Evolutionary conservation across 1,140 invertebrate species (phyloP), one percentile per base, ranked within the genome.

Genomic region (Leguminivora glycinivorella): DNA sequence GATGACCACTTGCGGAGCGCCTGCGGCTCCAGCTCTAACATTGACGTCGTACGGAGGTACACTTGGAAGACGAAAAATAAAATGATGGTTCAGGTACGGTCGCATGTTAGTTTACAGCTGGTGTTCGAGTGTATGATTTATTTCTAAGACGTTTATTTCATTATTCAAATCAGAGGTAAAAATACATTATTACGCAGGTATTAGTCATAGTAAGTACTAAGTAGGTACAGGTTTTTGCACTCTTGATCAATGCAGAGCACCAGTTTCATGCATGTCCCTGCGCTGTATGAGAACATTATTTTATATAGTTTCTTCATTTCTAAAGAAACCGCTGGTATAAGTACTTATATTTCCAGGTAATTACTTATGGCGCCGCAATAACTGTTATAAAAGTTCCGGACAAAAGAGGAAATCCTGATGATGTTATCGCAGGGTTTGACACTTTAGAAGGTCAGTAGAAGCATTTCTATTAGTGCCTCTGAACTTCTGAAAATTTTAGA

Each of bases 361-460:
- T 97, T 47, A 95, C 93, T 14, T 95, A 95, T 78, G 97, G 97
- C 70, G 96, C 96, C 1, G 95, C 95, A 0, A 95, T 98, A 17
- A 96, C 94, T 1, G 93, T 94, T 43, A 93, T 98, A 25, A 92
- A 94, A 85, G 92, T 95, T 4, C 95, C 96, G 0, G 95, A 97
- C 85, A 94, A 93, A 75, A 91, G 94, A 80, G 96, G 96, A 10
- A 88, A 93, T 31, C 70, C 95, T 10, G 94, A 93, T 56, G 96
- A 98, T 86, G 93, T 98, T 9, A 93, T 95, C 1, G 93, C 96
- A 34, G 97, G 97, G 40, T 97, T 95, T 86, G 95, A 97, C 87
- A 92, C 94, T 73, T 90, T 97, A 73, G 91, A 94, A 90, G 96
- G 94, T 91, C 82, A 74, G 22, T 69, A 19, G 4, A 19, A 52